phyloP scores from a whole-genome alignment of 2,797 vertebrate genomes.

The Coilia nasus region DNA sequence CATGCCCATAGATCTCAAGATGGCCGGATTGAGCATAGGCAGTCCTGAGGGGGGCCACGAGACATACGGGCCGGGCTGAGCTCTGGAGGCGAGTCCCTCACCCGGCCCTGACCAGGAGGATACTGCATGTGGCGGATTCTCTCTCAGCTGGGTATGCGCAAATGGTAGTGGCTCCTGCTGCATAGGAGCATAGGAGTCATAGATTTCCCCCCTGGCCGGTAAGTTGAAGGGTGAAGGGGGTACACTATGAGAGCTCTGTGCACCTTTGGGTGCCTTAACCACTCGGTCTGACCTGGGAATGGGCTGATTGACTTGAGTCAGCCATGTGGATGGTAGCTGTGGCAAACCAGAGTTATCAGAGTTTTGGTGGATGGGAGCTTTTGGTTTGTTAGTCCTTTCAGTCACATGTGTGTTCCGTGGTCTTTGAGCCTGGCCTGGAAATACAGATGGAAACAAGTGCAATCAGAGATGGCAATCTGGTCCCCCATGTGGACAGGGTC shows the following conservation, averaged over 20 bases:
- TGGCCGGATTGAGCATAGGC: slow-evolving; percentile 43
- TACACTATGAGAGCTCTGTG: slow-evolving; percentile 38
- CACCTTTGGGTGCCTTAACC: slow-evolving; percentile 35
- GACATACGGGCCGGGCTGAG: slow-evolving; percentile 19
- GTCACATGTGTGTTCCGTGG: slow-evolving; percentile 32
- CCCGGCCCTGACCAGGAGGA: slow-evolving; percentile 43
- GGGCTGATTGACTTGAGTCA: slow-evolving; percentile 46
- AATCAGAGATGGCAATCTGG: too few species aligned
- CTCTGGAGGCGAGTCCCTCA: slow-evolving; percentile 24
- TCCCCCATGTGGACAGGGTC: too few species aligned
- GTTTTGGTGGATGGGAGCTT: slow-evolving; percentile 42
- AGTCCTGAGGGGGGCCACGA: slow-evolving; percentile 45
- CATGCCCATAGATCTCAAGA: slow-evolving; percentile 15
- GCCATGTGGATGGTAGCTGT: slow-evolving; percentile 52
- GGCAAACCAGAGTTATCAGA: slow-evolving; percentile 4
- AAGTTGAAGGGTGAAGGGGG: slow-evolving; percentile 22
- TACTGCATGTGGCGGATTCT: slow-evolving; percentile 30
- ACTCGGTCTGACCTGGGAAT: slow-evolving; percentile 19
- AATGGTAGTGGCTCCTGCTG: slow-evolving; percentile 38
- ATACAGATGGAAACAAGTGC: neutral
- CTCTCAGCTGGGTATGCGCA: slow-evolving; percentile 22
- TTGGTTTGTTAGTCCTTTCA: slow-evolving; percentile 34
- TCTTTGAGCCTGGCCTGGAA: slow-evolving; percentile 45
- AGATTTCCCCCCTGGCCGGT: slow-evolving; percentile 41
- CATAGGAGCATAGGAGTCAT: slow-evolving; percentile 34